Percentiles rank a stretch among this genome's conserved stretches.
Evolutionary conservation across 2,113 vertebrate genomes (phyloP).

Genomic region (Corydoras maculifer): DNA sequence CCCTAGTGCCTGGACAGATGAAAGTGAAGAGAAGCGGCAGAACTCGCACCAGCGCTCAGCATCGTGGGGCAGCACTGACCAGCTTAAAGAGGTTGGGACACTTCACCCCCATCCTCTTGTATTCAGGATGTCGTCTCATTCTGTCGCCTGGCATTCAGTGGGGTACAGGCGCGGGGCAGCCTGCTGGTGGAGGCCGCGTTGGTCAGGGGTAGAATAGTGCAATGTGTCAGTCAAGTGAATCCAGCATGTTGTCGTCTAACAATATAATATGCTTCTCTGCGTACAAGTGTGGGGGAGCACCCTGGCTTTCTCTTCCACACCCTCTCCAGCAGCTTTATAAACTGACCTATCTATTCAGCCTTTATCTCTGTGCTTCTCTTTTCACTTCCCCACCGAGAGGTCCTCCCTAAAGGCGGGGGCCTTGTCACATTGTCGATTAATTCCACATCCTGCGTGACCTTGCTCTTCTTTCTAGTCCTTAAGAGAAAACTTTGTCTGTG

Average conservation of each 20-base stretch:
- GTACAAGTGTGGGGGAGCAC: neutral
- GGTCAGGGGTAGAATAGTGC: conserved; percentile 43
- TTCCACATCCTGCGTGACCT: conserved; percentile 5
- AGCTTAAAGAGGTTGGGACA: conserved; percentile 91
- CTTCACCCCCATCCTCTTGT: conserved; percentile 26
- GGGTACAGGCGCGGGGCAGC: conserved; percentile 12
- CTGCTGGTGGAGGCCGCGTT: conserved; percentile 5
- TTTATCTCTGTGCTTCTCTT: conserved; percentile 7
- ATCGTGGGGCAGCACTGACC: conserved; percentile 95
- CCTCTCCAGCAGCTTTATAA: conserved; percentile 24
- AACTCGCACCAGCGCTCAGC: conserved; percentile 90
- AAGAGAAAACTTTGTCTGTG: too few species aligned
- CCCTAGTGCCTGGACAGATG: conserved; percentile 95
- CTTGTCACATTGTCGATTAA: conserved; percentile 14
- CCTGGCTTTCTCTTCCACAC: neutral
- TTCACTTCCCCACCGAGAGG: neutral
- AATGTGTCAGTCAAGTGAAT: conserved; percentile 23
- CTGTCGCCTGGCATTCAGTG: conserved; percentile 14
- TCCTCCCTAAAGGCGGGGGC: too few species aligned
- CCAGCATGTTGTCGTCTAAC: conserved; percentile 23
- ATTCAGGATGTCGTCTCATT: conserved; percentile 30
- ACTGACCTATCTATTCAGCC: conserved; percentile 29
- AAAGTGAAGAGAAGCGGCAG: conserved; percentile 81
- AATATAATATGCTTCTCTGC: conserved; percentile 31
- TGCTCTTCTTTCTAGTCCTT: too few species aligned